Conservation (phyloP, 2,888 invertebrate species). For the Apodemia mormo region DNA sequence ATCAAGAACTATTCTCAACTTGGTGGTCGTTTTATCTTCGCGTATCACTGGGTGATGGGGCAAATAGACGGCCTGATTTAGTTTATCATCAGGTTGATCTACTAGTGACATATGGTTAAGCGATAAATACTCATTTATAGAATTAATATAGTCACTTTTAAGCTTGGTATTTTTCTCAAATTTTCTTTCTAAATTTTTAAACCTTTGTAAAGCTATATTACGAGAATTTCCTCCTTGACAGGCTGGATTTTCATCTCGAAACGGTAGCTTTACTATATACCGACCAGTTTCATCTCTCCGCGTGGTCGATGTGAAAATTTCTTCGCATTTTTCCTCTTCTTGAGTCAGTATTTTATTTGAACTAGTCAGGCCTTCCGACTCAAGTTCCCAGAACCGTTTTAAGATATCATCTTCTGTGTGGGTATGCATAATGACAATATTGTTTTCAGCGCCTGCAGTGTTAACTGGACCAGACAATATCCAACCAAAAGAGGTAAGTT, state of each 20-base stretch:
- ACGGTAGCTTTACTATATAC: constrained; percentile 30
- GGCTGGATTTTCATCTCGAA: constrained; percentile 3
- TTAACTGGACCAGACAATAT: constrained; percentile 36
- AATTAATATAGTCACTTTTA: background rate
- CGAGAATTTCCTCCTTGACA: background rate
- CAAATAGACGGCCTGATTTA: background rate
- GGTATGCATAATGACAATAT: constrained; percentile 19
- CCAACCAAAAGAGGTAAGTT: constrained; percentile 40
- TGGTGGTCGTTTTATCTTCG: constrained; percentile 6
- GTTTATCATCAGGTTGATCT: background rate
- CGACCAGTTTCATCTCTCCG: constrained; percentile 29
- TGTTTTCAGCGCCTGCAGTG: background rate
- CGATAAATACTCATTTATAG: background rate
- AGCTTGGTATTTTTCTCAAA: background rate
- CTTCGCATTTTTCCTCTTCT: constrained; percentile 30
- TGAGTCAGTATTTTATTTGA: constrained; percentile 20
- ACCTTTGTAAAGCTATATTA: constrained; percentile 5
- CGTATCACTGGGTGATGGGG: constrained; percentile 19
- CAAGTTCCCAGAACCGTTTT: constrained; percentile 32
- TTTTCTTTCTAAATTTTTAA: constrained; percentile 10
- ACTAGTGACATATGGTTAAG: background rate
- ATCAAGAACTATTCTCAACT: constrained; percentile 26
- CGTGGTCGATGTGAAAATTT: constrained; percentile 24
- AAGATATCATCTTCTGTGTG: constrained; percentile 25
- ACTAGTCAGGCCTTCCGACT: constrained; percentile 22